Conservation (phyloP, 2,113 vertebrate genomes). For the Oncorhynchus masou region DNA sequence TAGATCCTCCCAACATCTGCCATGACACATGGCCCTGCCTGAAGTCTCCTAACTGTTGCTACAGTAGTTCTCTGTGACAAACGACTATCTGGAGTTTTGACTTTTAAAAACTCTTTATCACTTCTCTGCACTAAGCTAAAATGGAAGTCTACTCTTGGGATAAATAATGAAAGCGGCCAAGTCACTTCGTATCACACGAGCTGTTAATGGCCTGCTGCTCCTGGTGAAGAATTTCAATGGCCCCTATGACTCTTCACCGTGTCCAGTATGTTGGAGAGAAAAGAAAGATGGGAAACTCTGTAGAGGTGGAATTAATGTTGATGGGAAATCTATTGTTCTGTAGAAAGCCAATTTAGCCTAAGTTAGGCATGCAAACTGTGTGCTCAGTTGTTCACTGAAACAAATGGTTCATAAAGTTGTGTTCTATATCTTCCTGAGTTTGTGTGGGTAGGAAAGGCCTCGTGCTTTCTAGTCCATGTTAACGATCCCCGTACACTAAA, state of each 20-base stretch:
- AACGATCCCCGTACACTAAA: conserved; percentile 6
- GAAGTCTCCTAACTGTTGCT: conserved; percentile 30
- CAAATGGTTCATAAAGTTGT: background rate
- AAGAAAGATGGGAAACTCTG: conserved; percentile 12
- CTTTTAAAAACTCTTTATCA: conserved; percentile 46
- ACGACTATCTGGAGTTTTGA: conserved; percentile 31
- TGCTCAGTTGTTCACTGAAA: no score
- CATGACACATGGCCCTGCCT: conserved; percentile 23
- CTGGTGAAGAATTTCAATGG: background rate
- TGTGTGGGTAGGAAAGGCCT: conserved; percentile 25
- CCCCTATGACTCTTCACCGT: background rate
- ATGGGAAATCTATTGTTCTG: conserved; percentile 32
- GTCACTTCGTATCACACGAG: background rate
- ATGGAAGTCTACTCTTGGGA: conserved; percentile 31
- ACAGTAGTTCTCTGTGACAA: conserved; percentile 34
- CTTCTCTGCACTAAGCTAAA: conserved; percentile 13
- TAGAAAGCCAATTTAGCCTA: conserved; percentile 16
- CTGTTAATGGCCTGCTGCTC: background rate
- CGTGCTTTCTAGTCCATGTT: conserved; percentile 21
- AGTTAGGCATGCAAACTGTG: conserved; percentile 4
- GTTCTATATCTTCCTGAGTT: conserved; percentile 32
- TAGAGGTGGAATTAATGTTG: conserved; percentile 15
- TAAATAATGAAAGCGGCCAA: conserved; percentile 38
- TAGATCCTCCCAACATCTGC: conserved; percentile 47
- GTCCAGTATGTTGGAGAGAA: background rate